Percentiles rank a stretch among this genome's conserved stretches.
phyloP scores from a whole-genome alignment of 1,140 invertebrate genomes.

The Choristoneura fumiferana region DNA sequence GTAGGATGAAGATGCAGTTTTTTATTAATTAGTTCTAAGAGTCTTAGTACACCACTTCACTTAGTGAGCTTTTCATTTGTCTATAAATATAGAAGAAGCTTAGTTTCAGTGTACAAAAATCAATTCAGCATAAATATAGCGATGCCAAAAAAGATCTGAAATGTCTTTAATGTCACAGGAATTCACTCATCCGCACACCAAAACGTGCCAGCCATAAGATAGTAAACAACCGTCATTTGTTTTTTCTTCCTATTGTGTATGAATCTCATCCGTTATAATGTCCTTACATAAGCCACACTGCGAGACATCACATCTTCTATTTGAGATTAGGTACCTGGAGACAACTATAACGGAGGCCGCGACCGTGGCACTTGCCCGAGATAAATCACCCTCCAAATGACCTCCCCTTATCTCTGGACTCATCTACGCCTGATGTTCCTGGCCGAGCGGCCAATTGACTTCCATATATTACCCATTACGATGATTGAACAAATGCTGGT shows the following conservation, averaged over 20 bases:
- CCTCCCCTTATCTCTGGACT: conserved; percentile 16
- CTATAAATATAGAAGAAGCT: too few relatives aligned
- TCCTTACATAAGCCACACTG: background rate
- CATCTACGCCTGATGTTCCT: conserved; percentile 15
- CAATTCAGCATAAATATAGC: too few relatives aligned
- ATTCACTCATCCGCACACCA: too few relatives aligned
- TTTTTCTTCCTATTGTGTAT: background rate
- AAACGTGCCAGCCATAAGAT: too few relatives aligned
- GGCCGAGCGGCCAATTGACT: conserved; percentile 10
- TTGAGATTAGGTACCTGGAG: conserved; percentile 6
- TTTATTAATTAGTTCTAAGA: too few relatives aligned
- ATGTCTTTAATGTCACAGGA: too few relatives aligned
- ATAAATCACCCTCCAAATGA: conserved; percentile 18
- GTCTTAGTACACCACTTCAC: too few relatives aligned
- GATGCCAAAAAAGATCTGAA: too few relatives aligned
- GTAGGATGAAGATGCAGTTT: too few relatives aligned
- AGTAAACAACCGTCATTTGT: too few relatives aligned
- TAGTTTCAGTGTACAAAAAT: too few relatives aligned
- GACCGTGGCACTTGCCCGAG: conserved; percentile 7
- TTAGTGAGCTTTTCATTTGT: too few relatives aligned
- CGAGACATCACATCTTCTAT: background rate
- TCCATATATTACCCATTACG: conserved; percentile 19
- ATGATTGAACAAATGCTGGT: conserved; percentile 18
- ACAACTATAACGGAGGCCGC: background rate
- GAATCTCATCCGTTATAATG: background rate